Evolutionary conservation across 2,888 invertebrate species (phyloP).

Genomic region (Drosophila melanosoma): DNA sequence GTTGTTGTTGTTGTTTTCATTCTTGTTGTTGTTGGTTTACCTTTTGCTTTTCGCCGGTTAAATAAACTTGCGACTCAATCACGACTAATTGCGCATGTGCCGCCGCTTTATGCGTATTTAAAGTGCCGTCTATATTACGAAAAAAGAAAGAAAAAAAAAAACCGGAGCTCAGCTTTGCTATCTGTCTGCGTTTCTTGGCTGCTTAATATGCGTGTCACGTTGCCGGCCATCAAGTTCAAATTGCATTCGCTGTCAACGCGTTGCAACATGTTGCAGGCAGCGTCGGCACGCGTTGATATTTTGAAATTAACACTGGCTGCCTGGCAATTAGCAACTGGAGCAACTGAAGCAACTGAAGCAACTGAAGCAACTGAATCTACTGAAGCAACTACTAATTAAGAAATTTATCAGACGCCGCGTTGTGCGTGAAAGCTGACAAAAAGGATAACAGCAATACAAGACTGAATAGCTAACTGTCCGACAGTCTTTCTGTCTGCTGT

Average conservation of each 20-base stretch:
- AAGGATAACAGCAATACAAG: slow-evolving; percentile 53
- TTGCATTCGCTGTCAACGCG: slow-evolving; percentile 82
- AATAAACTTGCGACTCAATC: slow-evolving; percentile 79
- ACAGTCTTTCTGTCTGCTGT: background rate
- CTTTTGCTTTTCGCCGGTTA: slow-evolving; percentile 62
- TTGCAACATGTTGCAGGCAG: slow-evolving; percentile 57
- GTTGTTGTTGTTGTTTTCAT: slow-evolving; percentile 37
- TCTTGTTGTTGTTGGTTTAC: slow-evolving; percentile 33
- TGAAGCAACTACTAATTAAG: slow-evolving; percentile 75
- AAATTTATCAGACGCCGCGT: slow-evolving; percentile 61
- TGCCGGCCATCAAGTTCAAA: slow-evolving; percentile 82
- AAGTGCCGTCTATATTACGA: slow-evolving; percentile 74
- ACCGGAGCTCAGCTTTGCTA: slow-evolving; percentile 57
- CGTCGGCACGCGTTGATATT: slow-evolving; percentile 73
- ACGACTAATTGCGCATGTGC: slow-evolving; percentile 80
- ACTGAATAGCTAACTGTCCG: background rate
- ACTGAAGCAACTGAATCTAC: slow-evolving; percentile 33
- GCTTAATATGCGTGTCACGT: slow-evolving; percentile 82
- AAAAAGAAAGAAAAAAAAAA: slow-evolving; percentile 14
- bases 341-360: slow-evolving; percentile 3
- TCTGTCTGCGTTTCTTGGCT: slow-evolving; percentile 37
- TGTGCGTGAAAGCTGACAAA: slow-evolving; percentile 67
- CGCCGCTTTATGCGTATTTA: slow-evolving; percentile 74
- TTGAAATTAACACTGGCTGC: slow-evolving; percentile 71
- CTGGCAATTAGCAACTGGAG: slow-evolving; percentile 26